These are phyloP conservation scores for Zaprionus lachaisei DNA, from an alignment of 1,140 invertebrate species.

Conservation along the genomic window DNA sequence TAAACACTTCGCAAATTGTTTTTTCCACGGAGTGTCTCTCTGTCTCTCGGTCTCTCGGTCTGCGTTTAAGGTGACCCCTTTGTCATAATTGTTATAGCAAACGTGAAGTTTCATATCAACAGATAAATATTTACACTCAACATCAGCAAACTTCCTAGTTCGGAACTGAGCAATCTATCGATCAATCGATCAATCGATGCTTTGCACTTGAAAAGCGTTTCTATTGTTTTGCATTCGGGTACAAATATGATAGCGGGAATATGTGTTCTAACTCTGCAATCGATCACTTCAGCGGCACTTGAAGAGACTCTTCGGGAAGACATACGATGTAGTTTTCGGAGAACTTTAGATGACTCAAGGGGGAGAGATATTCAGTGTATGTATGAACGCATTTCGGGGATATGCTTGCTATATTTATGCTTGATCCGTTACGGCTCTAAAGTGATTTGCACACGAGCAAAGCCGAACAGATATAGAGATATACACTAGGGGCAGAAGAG, in stretches of 20 bases:
- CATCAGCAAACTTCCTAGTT: background rate
- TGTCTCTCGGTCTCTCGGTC: background rate
- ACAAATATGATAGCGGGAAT: too few relatives aligned
- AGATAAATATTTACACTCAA: constrained; percentile 1
- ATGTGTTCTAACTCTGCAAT: too few relatives aligned
- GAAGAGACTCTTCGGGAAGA: background rate
- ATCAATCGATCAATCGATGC: background rate
- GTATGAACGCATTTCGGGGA: background rate
- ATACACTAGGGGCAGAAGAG: too few relatives aligned
- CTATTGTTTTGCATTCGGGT: background rate
- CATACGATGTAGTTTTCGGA: background rate
- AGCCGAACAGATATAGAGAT: background rate
- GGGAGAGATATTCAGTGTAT: too few relatives aligned
- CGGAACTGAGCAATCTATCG: too few relatives aligned
- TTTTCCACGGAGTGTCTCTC: background rate
- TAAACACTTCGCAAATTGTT: constrained; percentile 46
- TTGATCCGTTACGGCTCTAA: background rate
- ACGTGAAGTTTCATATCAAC: background rate
- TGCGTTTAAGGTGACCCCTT: background rate
- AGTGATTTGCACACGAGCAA: constrained; percentile 7
- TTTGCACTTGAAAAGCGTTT: background rate
- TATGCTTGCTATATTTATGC: constrained; percentile 3
- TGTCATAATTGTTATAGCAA: background rate
- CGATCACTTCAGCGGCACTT: background rate
- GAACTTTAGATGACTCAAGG: background rate